Evolutionary conservation across 2,797 vertebrate species (phyloP), one percentile per base, ranked within the genome.

Genomic region (Threskiornis aethiopicus): DNA sequence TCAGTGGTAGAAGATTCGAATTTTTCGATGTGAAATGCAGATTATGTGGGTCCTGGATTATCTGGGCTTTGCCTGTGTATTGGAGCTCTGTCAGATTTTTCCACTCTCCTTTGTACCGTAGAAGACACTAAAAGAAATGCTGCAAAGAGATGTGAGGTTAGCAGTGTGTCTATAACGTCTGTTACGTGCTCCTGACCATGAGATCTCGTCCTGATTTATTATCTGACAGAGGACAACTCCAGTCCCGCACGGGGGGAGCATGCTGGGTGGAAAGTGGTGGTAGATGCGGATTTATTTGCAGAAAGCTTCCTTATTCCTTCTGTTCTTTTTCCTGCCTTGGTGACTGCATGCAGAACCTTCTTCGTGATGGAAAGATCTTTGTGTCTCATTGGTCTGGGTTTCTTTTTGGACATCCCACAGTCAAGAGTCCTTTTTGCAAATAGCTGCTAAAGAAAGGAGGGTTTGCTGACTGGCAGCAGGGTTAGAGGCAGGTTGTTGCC

Each of bases 21-120:
- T 89, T 96, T 94, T 93, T 69, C 72, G 81, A 92, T 86, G 75
- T 59, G 88, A 89, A 87, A 93, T 86, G 84, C 49, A 61, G 89
- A 66, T 93, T 86, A 84, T 66, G 52, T 81, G 62, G 47, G 47
- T 69, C 93, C 49, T 82, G 87, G 90, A 93, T 96, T 97, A 93
- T 88, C 81, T 81, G 78, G 61, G 62, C 33, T 93, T 96, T 95
- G 72, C 46, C 33, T 70, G 13, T 58, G 35, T 79, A 46, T 72
- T 69, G 77, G 37, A 94, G 67, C 77, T 82, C 54, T 77, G 51
- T 76, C 66, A 76, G 69, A 66, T 82, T 94, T 92, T 96, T 85
- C 52, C 58, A 17, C 52, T 88, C 39, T 76, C 41, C 29, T 92
- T 89, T 75, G 21, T 77, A 12, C 22, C 46, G 21, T 42, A 21